Evolutionary conservation across 2,797 vertebrate genomes (phyloP).

Genomic region (Menidia menidia): DNA sequence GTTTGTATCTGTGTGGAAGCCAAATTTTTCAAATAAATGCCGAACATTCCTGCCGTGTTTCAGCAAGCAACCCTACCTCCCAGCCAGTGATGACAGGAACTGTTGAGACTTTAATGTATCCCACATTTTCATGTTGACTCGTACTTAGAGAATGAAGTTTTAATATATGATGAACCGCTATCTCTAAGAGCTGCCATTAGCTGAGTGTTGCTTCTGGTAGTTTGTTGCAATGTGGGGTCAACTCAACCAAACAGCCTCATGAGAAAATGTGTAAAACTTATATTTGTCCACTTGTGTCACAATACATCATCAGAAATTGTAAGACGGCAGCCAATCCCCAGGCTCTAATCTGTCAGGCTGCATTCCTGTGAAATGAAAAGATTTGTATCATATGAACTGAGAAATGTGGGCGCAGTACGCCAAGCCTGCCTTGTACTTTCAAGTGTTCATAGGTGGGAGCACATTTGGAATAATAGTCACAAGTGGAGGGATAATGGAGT

Average conservation of each 20-base stretch:
- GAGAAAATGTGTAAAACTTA: neutral
- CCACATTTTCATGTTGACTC: conserved; percentile 8
- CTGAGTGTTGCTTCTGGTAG: neutral
- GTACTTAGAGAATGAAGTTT: conserved; percentile 22
- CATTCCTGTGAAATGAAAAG: neutral
- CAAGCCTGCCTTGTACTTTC: neutral
- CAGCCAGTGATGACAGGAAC: conserved; percentile 2
- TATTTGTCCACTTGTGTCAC: neutral
- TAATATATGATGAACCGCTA: conserved; percentile 24
- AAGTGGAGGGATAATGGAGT: too few relatives aligned
- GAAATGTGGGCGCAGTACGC: neutral
- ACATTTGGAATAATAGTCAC: neutral
- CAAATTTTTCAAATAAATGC: conserved; percentile 14
- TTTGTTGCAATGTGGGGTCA: neutral
- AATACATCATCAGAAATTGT: neutral
- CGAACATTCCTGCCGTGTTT: conserved; percentile 40
- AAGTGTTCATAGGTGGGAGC: neutral
- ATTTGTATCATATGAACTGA: neutral
- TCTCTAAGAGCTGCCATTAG: neutral
- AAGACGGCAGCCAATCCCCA: neutral
- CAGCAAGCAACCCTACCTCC: conserved; percentile 29
- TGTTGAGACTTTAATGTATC: conserved; percentile 7
- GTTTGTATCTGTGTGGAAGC: neutral
- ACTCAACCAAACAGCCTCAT: neutral
- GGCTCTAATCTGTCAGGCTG: neutral